Percentiles rank a stretch among this genome's conserved stretches.
Evolutionary conservation across 2,113 vertebrate genomes (phyloP).

Genomic region (Proteles cristata): DNA sequence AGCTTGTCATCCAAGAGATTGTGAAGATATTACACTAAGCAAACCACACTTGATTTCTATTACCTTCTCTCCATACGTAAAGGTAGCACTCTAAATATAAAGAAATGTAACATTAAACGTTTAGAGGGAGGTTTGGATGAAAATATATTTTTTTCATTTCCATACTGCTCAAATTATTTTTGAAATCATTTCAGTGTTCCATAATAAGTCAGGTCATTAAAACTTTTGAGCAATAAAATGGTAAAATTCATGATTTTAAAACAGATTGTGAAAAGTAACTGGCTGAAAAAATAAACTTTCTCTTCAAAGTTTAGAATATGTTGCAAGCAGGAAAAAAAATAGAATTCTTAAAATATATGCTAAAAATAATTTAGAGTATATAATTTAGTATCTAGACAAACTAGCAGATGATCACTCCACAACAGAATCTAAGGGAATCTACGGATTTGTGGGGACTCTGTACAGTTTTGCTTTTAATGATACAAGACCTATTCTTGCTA

Average conservation of each 20-base stretch:
- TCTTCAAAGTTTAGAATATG: conserved; percentile 32
- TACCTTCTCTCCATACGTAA: not conserved
- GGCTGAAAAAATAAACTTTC: not conserved
- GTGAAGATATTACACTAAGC: not conserved
- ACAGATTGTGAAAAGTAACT: conserved; percentile 7
- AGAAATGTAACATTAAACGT: not conserved
- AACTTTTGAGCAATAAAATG: not conserved
- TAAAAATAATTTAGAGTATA: not conserved
- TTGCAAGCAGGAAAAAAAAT: not conserved
- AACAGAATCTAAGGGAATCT: not conserved
- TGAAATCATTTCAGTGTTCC: not conserved
- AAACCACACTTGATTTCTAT: not conserved
- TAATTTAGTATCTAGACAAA: not conserved
- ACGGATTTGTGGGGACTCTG: not conserved
- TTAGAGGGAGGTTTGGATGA: not conserved
- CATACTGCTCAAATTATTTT: not conserved
- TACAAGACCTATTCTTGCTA: not conserved
- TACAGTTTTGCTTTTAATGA: not conserved
- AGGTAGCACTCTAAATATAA: not conserved
- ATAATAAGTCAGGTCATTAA: not conserved
- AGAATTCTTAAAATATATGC: not conserved
- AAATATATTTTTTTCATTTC: not conserved
- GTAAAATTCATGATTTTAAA: conserved; percentile 1
- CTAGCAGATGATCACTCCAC: not conserved
- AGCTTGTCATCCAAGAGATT: not conserved